Conservation (phyloP, 2,797 vertebrate genomes). For the Lacerta agilis region DNA sequence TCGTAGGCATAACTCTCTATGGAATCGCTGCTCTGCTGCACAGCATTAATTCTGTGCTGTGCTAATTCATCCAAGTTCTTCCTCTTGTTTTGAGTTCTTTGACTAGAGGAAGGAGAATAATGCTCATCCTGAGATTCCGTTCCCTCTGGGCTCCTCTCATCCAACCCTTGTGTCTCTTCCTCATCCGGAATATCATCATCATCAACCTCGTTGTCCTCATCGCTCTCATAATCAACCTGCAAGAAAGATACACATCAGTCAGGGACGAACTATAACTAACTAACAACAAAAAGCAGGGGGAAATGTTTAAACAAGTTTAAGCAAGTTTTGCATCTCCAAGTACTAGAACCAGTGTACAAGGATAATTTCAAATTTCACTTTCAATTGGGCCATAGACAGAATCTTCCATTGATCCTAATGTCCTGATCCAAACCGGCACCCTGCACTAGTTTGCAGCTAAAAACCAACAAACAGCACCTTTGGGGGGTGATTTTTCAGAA, state of each 20-base stretch:
- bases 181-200: conserved; percentile 59
- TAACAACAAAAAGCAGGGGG: neutral
- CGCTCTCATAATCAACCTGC: conserved; percentile 96
- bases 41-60: conserved; percentile 79
- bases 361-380: neutral
- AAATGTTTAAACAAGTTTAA: neutral
- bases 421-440: too few species aligned
- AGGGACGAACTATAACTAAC: neutral
- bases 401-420: neutral
- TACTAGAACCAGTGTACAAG: neutral
- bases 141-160: neutral
- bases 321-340: too few species aligned
- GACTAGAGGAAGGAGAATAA: neutral
- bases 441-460: too few species aligned
- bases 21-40: conserved; percentile 76
- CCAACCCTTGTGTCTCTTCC: conserved; percentile 58
- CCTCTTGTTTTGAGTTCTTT: conserved; percentile 19
- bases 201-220: conserved; percentile 78
- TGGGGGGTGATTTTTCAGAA: too few species aligned
- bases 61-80: conserved; percentile 17
- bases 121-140: conserved; percentile 40
- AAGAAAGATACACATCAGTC: neutral
- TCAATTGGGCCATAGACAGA: neutral
- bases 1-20: conserved; percentile 89
- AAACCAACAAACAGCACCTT: too few species aligned